These are phyloP conservation scores for Papilio gigon DNA, from an alignment of 2,888 invertebrate genomes.

Conservation along the genomic window DNA sequence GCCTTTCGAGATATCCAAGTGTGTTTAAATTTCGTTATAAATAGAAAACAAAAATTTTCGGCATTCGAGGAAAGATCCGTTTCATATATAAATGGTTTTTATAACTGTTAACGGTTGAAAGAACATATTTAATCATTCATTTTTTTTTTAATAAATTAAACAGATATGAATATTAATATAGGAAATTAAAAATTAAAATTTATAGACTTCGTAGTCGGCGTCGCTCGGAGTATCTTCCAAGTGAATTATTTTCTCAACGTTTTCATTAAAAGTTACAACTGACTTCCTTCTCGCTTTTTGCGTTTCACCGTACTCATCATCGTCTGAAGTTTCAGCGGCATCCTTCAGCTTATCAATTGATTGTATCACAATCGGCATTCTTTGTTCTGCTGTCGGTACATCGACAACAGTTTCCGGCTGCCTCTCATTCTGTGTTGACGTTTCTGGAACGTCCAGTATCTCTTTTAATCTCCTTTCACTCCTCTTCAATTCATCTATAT, in stretches of 20 bases:
- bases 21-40: constrained; percentile 45
- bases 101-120: constrained; percentile 22
- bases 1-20: constrained; percentile 50
- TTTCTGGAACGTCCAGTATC: constrained; percentile 64
- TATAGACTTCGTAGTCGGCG: constrained; percentile 60
- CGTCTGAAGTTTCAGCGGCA: constrained; percentile 60
- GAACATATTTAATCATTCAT: not conserved
- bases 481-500: constrained; percentile 69
- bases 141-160: constrained; percentile 21
- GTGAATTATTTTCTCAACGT: constrained; percentile 79
- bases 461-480: constrained; percentile 71
- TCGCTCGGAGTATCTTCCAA: constrained; percentile 69
- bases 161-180: constrained; percentile 21
- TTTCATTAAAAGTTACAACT: constrained; percentile 81
- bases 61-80: constrained; percentile 32
- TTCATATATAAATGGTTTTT: constrained; percentile 18
- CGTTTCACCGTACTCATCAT: constrained; percentile 74
- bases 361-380: constrained; percentile 68
- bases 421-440: constrained; percentile 50
- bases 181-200: constrained; percentile 52
- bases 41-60: constrained; percentile 45
- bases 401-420: constrained; percentile 54
- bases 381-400: constrained; percentile 53
- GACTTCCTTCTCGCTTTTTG: constrained; percentile 68
- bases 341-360: constrained; percentile 74